Evolutionary conservation across 2,113 vertebrate genomes (phyloP).

Genomic region (Anarrhichthys ocellatus): DNA sequence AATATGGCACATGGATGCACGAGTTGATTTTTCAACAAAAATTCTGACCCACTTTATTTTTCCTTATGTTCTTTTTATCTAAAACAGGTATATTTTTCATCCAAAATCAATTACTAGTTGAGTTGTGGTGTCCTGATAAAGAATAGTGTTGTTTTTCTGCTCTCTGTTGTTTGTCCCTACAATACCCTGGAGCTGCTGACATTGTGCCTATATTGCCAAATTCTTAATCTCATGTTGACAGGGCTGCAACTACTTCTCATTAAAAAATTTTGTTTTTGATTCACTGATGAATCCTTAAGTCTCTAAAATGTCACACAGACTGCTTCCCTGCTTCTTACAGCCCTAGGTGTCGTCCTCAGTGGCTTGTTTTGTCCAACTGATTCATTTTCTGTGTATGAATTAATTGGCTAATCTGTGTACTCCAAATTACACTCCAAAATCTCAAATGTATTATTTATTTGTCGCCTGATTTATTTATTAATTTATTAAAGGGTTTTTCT

Average conservation of each 20-base stretch:
- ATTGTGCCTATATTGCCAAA: background rate
- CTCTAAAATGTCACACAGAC: background rate
- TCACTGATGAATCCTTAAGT: background rate
- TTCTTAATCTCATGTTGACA: background rate
- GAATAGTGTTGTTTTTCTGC: background rate
- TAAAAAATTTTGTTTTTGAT: background rate
- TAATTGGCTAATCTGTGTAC: background rate
- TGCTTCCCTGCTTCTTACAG: background rate
- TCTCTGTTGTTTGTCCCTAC: background rate
- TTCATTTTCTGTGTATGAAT: background rate
- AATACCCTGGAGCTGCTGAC: background rate
- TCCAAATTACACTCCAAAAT: background rate
- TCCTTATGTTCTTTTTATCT: background rate
- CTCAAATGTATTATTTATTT: background rate
- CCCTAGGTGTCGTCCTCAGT: background rate
- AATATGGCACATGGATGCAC: background rate
- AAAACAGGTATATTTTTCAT: background rate
- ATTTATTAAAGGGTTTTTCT: background rate
- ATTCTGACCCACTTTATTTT: background rate
- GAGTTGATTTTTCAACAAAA: background rate
- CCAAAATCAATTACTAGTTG: background rate
- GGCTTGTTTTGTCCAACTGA: background rate
- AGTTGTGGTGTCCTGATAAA: background rate
- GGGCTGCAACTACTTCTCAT: conserved; percentile 1
- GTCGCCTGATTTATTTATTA: background rate